Base-by-base conservation (phyloP, 2,888 invertebrate species). In the Tinea semifulvella region DNA sequence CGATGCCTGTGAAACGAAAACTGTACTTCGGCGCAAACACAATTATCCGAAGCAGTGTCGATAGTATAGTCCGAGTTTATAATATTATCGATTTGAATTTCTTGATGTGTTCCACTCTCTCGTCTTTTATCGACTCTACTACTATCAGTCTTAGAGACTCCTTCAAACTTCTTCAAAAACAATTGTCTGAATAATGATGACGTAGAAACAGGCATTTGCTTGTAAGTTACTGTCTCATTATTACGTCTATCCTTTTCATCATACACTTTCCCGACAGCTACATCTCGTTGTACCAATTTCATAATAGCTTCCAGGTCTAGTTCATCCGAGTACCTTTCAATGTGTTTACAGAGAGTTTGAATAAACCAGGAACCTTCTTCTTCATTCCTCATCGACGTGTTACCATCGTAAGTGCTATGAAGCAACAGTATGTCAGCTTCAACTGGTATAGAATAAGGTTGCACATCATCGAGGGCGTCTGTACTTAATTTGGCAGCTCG, bases 321-420 rank as follows among this genome's bases (percentile, higher is more conserved):
- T 0, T 55, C 56, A 0, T 52, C 18, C 0, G 69, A 55, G 3
- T 67, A 49, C 11, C 57, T 44, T 3, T 62, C 53, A 18, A 77
- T 72, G 48, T 70, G 65, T 6, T 51, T 53, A 51, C 76, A 77
- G 1, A 77, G 53, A 0, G 66, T 58, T 43, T 76, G 77, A 10
- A 77, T 67, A 48, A 76, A 68, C 77, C 76, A 77, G 1, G 72
- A 61, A 4, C 76, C 76, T 28, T 55, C n/a, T 1, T 56, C 20
- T 46, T 61, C 58, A 43, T 53, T 69, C 74, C 73, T 71, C 42
- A 63, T 60, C 1, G 75, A 65, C 2, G 66, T 61, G 36, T 65
- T 68, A 6, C 71, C 74, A 2, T 59, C 53, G 43, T 68, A 76
- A 2, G 72, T 72, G 46, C 76, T 76, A 49, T 76, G 76, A 0